phyloP scores from a whole-genome alignment of 2,797 vertebrate species.

The Halcyon leucocephala region DNA sequence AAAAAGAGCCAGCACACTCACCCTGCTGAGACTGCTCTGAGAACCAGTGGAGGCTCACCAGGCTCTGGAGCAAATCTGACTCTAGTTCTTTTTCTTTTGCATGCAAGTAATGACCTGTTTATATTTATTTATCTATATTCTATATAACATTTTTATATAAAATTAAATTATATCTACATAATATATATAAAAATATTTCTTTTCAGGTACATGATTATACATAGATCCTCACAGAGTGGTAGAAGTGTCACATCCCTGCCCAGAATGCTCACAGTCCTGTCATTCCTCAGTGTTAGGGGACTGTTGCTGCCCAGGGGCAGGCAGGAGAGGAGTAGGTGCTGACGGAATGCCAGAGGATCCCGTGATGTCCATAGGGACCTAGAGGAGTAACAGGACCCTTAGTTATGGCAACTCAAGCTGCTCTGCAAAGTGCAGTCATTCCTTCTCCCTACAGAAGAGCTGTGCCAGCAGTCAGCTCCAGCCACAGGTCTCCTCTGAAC shows the following conservation, averaged over 20 bases:
- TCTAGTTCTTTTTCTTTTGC: neutral
- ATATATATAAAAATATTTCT: too few species aligned
- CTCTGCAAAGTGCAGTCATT: neutral
- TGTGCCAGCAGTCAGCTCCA: neutral
- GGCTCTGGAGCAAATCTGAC: neutral
- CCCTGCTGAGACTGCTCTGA: neutral
- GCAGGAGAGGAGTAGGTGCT: neutral
- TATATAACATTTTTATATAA: too few species aligned
- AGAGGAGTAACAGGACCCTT: neutral
- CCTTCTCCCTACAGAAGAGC: neutral
- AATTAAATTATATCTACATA: too few species aligned
- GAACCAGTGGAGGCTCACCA: neutral
- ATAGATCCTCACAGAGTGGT: fast-evolving
- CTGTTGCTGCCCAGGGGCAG: neutral
- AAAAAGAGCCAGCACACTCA: neutral
- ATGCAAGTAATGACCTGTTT: fast-evolving
- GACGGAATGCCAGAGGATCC: neutral
- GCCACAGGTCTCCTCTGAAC: neutral
- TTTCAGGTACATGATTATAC: neutral
- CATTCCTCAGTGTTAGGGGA: neutral
- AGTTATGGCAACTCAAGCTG: neutral
- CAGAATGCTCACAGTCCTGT: neutral
- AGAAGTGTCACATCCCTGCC: neutral
- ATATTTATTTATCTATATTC: neutral
- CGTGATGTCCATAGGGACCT: fast-evolving